Evolutionary conservation across 2,797 vertebrate species (phyloP).

Genomic region (Limnodromus scolopaceus): DNA sequence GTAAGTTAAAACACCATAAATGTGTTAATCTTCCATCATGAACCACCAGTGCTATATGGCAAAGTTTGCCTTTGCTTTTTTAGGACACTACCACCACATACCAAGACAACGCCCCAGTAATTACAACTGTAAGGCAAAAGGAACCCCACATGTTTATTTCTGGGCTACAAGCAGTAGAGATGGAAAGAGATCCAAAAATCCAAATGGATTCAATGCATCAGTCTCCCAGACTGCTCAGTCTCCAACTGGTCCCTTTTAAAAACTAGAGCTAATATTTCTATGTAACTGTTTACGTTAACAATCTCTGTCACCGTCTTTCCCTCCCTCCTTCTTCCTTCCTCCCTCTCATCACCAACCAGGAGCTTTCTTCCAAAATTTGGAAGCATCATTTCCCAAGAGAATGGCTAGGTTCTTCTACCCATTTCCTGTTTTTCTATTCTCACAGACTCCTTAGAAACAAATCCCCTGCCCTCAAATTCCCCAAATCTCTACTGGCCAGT

Average conservation of each 20-base stretch:
- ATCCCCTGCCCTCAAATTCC: background rate
- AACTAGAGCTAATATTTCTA: background rate
- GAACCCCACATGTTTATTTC: background rate
- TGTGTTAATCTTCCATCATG: background rate
- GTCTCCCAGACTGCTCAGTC: background rate
- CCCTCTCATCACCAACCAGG: background rate
- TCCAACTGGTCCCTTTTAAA: background rate
- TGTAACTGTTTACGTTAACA: background rate
- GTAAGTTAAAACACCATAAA: background rate
- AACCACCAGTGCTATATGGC: no score
- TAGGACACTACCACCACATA: fast-evolving
- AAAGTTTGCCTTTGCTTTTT: background rate
- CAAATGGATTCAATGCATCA: background rate
- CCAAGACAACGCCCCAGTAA: background rate
- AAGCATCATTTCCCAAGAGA: background rate
- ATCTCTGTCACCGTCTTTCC: background rate
- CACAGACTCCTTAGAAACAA: background rate
- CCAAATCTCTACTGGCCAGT: background rate
- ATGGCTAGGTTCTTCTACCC: background rate
- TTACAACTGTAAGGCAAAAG: background rate
- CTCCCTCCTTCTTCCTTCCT: background rate
- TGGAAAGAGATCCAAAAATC: background rate
- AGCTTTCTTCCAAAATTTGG: background rate
- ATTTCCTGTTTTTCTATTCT: background rate
- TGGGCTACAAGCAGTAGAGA: background rate